Evolutionary conservation across 2,113 vertebrate genomes (phyloP), one percentile per base, ranked within the genome.

Genomic region (Misgurnus anguillicaudatus): DNA sequence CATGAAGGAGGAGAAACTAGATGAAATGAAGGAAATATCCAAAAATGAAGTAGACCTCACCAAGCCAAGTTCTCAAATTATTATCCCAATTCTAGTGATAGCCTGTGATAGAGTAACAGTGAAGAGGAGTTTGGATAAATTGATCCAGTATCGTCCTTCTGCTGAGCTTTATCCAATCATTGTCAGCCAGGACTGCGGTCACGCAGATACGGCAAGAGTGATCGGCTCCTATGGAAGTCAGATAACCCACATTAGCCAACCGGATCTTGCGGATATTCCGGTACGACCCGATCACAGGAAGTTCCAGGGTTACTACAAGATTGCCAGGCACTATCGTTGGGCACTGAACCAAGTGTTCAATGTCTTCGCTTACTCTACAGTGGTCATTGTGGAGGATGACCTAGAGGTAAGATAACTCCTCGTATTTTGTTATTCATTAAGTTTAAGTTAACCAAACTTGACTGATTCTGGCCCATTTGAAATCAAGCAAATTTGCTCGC

Each of bases 121-220:
- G 0, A 93, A 94, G 0, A 92, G 96, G 0, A 98, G 96, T 79
- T 83, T 99, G 0, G 97, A 99, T 61, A 93, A 90, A n/a, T 80
- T 99, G 17, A 86, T 98, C 0, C 93, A 94, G 0, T 96, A 96
- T 81, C 94, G 97, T 0, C 95, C 96, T 0, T 97, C 93, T 0
- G 84, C 91, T 0, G 91, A 93, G 6, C 93, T 85, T 0, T 87
- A 94, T 36, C 97, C 97, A 3, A 92, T 99, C 13, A 94, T 99
- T 0, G 96, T 99, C 0, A 98, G 97, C 77, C 97, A 98, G 87
- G 97, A 98, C 81, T 99, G 97, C 0, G 95, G 96, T 0, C 96
- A 99, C 0, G 90, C 92, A 0, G 97, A 97, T 45, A 99, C 97
- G 0, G 94, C 95, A 0, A 81, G 82, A 0, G 93, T 95, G 42